Percentiles rank a stretch among this genome's conserved stretches.
Conservation (phyloP, 37 sponge, comb jelly and placozoan genomes). For the Spongilla lacustris region DNA sequence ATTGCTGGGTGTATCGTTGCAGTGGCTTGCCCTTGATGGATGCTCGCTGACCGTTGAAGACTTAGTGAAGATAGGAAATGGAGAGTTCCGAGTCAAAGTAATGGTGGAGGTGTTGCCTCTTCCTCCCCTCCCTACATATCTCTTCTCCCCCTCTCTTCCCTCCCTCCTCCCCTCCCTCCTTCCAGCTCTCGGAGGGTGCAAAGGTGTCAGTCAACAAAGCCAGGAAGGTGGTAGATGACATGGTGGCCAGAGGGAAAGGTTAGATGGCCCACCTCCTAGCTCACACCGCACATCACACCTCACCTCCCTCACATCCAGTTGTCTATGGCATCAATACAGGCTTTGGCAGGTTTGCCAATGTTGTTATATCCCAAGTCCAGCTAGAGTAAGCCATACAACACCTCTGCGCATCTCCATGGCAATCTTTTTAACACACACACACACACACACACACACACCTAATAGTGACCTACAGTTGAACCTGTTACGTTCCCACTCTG, state of each 20-base stretch:
- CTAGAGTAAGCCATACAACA: slow-evolving; percentile 34
- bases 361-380: slow-evolving; percentile 55
- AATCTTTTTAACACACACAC: too few species aligned
- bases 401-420: background rate
- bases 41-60: slow-evolving; percentile 46
- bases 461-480: slow-evolving; percentile 84
- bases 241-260: slow-evolving; percentile 65
- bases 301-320: slow-evolving; percentile 41
- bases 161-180: background rate
- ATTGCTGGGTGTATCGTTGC: background rate
- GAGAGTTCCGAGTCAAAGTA: slow-evolving; percentile 64
- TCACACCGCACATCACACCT: background rate
- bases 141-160: background rate
- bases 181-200: slow-evolving; percentile 56
- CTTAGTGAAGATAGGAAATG: slow-evolving; percentile 69
- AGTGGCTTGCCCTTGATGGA: slow-evolving; percentile 79
- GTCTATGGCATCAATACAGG: slow-evolving; percentile 93
- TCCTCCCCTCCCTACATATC: background rate
- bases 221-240: slow-evolving; percentile 60
- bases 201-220: slow-evolving; percentile 43
- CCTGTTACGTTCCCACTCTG: slow-evolving; percentile 86
- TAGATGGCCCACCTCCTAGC: background rate
- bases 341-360: slow-evolving; percentile 90
- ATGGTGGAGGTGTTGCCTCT: background rate
- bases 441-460: background rate